Conservation (phyloP, 2,888 invertebrate species). For the Mongoloraphidia duomilia region DNA sequence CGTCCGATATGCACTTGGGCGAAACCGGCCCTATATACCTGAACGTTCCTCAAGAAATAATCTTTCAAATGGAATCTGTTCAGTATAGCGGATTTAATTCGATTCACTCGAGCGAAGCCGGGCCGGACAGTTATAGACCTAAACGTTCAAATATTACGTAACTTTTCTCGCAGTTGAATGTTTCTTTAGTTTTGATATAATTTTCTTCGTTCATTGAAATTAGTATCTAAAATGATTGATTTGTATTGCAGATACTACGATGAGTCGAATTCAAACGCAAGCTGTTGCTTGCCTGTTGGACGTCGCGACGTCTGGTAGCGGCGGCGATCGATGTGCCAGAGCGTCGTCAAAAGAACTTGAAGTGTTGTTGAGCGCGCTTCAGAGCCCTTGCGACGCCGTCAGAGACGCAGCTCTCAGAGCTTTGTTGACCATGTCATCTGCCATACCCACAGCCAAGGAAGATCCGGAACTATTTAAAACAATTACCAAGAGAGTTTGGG, state of each 20-base stretch:
- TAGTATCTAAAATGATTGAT: neutral
- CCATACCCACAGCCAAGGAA: slow-evolving; percentile 45
- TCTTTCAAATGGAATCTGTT: too few relatives aligned
- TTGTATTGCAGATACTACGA: slow-evolving; percentile 35
- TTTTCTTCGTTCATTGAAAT: too few relatives aligned
- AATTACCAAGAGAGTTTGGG: slow-evolving; percentile 62
- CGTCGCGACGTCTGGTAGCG: slow-evolving; percentile 60
- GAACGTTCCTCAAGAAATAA: too few relatives aligned
- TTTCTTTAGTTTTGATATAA: too few relatives aligned
- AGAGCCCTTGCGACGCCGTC: slow-evolving; percentile 53
- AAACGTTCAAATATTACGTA: too few relatives aligned
- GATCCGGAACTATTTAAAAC: slow-evolving; percentile 42
- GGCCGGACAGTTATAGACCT: too few relatives aligned
- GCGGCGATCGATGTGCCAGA: slow-evolving; percentile 49
- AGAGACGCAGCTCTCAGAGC: slow-evolving; percentile 69
- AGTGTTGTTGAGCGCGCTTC: slow-evolving; percentile 61
- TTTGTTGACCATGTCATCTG: slow-evolving; percentile 44
- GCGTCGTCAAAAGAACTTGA: slow-evolving; percentile 57
- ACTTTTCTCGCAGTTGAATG: too few relatives aligned
- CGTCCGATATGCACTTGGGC: too few relatives aligned
- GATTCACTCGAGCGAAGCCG: too few relatives aligned
- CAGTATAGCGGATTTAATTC: too few relatives aligned
- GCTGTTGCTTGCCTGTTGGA: slow-evolving; percentile 69
- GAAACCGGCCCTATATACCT: too few relatives aligned
- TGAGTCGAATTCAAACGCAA: slow-evolving; percentile 59